These are phyloP conservation scores for Falco columbarius DNA, from an alignment of 2,797 vertebrate genomes.

Conservation along the genomic window DNA sequence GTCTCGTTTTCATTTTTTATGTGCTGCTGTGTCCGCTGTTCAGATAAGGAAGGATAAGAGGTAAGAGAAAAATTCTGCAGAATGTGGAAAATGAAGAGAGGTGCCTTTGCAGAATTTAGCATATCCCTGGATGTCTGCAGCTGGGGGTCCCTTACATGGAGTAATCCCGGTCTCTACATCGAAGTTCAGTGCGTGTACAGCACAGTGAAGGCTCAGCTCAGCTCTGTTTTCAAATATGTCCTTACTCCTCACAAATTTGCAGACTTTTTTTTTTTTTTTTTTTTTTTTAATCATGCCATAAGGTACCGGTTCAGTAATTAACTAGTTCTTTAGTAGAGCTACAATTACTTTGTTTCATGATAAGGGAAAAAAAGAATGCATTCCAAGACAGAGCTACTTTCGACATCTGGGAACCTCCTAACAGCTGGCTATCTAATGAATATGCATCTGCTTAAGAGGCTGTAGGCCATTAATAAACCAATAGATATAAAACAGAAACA, in stretches of 20 bases:
- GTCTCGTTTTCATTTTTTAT: not conserved
- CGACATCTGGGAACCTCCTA: slow-evolving; percentile 84
- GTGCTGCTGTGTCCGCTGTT: not conserved
- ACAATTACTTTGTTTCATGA: slow-evolving; percentile 81
- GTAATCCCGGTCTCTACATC: not conserved
- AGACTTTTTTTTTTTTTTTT: not conserved
- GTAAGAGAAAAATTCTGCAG: not conserved
- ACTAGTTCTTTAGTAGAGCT: slow-evolving; percentile 81
- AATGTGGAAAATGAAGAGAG: not conserved
- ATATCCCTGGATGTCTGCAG: not conserved
- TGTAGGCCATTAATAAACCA: slow-evolving; percentile 86
- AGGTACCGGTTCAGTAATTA: slow-evolving; percentile 81
- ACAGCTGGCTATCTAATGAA: slow-evolving; percentile 88
- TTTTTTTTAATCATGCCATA: slow-evolving; percentile 59
- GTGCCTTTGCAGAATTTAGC: not conserved
- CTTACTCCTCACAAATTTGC: slow-evolving; percentile 48
- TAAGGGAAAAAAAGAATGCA: slow-evolving; percentile 64
- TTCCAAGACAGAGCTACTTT: slow-evolving; percentile 79
- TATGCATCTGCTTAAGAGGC: slow-evolving; percentile 86
- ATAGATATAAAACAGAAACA: slow-evolving; percentile 81
- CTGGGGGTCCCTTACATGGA: not conserved
- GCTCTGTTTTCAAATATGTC: not conserved
- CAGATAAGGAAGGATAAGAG: not conserved
- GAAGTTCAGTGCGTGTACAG: fast-evolving
- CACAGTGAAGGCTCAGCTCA: not conserved